Base-by-base conservation (phyloP, 2,888 invertebrate genomes). In the Acronicta aceris region DNA sequence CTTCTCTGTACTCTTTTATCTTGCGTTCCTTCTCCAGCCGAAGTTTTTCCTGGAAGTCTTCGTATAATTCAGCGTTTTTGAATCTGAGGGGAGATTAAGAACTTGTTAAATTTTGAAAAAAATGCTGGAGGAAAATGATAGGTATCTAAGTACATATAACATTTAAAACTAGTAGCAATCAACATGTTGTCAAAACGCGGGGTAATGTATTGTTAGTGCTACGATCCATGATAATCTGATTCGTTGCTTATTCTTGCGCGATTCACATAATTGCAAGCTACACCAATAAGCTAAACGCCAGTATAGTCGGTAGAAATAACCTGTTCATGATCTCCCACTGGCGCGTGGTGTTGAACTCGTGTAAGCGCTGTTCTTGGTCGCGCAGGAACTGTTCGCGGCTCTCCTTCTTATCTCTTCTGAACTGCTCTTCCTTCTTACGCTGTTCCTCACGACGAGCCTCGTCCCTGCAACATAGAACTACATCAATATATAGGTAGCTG, bases 241-340 rank as follows among this genome's bases (percentile, higher is more conserved):
- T 21, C 21, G 21, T 3, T 21, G 21, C 21, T 4, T 2, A 27
- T 3, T 27, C 27, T 27, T 27, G 27, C 7, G 27, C 6, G 27
- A 27, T 27, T 7, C 6, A 27, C 27, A 7, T 27, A 5, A 27
- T 27, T 27, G 27, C 27, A 5, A 27, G 33, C 12, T 33, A 33
- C 1, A 7, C 33, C 33, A 8, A 33, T 2, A 9, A 10, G 7
- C 33, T 9, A 21, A 33, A 33, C 33, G n/a, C n/a, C n/a, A n/a
- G n/a, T n/a, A n/a, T n/a, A n/a, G n/a, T n/a, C n/a, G 3, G 45
- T 6, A 27, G 27, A 7, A 7, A 6, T 15, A 12, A 90, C 93
- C 92, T 90, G 81, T 96, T 96, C 84, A 95, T 86, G 76, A 95
- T 87, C 62, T 95, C 95, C 95, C 95, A 96, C 78, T 95, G 94